Base-by-base conservation (phyloP, 2,888 invertebrate genomes). In the Phaonia tiefii region DNA sequence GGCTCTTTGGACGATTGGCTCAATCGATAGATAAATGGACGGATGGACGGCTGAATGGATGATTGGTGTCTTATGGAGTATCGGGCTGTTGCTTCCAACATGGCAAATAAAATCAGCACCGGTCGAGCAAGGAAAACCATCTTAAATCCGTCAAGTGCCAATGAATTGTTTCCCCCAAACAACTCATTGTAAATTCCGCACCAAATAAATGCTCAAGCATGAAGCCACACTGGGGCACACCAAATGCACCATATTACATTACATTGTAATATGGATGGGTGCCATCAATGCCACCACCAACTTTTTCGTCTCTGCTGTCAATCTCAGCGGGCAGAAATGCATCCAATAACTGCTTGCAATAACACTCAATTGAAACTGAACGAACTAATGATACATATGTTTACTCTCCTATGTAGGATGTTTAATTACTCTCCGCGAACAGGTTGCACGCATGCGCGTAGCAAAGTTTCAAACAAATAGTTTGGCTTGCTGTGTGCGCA, bases 161-260 rank as follows among this genome's bases (percentile, higher is more conserved):
- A 74, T 71, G 46, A 70, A 44, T 70, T 77, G 70, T 65, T 74
- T 74, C 67, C 65, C 1, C 26, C 42, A 22, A 70, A 31, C 65
- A 54, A 74, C 71, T 74, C 73, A 77, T 77, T 77, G 44, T 51
- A 20, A 66, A 77, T 77, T 77, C 58, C 70, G 56, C 1, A 76
- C 70, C 42, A 63, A n/a, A n/a, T n/a, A n/a, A 46, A 70, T 74
- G 70, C 1, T 58, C 42, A 66, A 63, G 37, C 39, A 22, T 37
- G 66, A 17, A 58, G 75, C 56, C 65, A 70, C 69, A 25, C 46
- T 56, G 22, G 46, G 22, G 65, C 26, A 46, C 26, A 31, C 51
- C 49, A 49, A 13, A 46, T n/a, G n/a, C n/a, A n/a, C 42, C 63
- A 54, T 63, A 69, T 69, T 73, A 39, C 65, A 37, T 58, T 15